Evolutionary conservation across 2,888 invertebrate genomes (phyloP), one percentile per base, ranked within the genome.

Genomic region (Andrena camellia): DNA sequence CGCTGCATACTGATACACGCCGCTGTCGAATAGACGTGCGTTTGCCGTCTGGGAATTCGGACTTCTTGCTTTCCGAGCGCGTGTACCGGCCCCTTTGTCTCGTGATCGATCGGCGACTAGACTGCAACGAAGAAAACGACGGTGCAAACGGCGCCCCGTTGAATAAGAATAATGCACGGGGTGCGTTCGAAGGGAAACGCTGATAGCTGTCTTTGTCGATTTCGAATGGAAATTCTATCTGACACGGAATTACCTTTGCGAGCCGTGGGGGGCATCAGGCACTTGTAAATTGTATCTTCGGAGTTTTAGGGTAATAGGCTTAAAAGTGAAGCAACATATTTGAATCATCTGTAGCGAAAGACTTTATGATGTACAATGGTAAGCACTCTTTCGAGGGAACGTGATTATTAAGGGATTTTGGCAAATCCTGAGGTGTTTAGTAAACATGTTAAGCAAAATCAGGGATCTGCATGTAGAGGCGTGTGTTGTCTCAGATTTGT

Each of bases 81-180:
- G n/a, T 52, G 35, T n/a, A 26, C 6, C 29, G 10, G 59, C 4
- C 23, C 42, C 42, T 78, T 73, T 78, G 73, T 66, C 35, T 66
- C 69, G 59, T 42, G 54, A 78, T 74, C 73, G 78, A 79, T 78
- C 74, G 79, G 1, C 17, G 63, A 31, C n/a, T 33, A 33, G 33
- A 33, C 57, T 26, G 57, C 20, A 35, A 13, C 48, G 17, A 57
- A 35, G 17, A 63, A 2, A 29, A 10, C 64, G 35, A 7, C 33
- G 35, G 78, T 13, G 57, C 20, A 6, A 54, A 20, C 3, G 54
- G 54, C 5, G 20, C 52, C 31, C 29, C 20, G 17, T 20, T 29
- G 67, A 74, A 63, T 35, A 79, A 74, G 69, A 35, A 74, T 50
- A 60, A 79, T 63, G 33, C 8, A 0, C 54, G 17, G 64, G 5